phyloP scores from a whole-genome alignment of 2,888 invertebrate species.

The Microplitis manilae region DNA sequence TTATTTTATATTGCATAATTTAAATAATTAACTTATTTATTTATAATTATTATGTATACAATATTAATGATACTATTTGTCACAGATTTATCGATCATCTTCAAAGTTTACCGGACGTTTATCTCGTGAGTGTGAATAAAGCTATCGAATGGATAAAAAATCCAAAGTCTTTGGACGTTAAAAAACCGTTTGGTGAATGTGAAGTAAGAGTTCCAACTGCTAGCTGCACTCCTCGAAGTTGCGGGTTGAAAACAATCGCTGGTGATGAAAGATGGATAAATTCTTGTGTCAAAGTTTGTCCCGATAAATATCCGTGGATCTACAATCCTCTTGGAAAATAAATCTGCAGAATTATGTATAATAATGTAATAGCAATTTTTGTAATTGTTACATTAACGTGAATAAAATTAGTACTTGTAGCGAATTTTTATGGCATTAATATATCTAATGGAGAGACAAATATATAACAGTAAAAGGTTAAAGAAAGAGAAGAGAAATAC shows the following conservation, averaged over 20 bases:
- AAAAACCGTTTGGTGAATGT: constrained; percentile 60
- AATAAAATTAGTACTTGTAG: not conserved
- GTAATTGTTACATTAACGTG: too few relatives aligned
- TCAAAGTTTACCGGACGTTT: constrained; percentile 74
- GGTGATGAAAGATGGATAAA: constrained; percentile 72
- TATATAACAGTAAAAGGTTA: not conserved
- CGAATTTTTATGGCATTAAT: not conserved
- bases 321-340: constrained; percentile 73
- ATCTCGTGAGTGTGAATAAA: constrained; percentile 74
- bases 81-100: constrained; percentile 75
- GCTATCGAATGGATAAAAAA: constrained; percentile 76
- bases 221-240: constrained; percentile 55
- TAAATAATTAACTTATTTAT: too few relatives aligned
- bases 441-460: constrained; percentile 2
- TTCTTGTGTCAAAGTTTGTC: constrained; percentile 73
- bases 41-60: not conserved
- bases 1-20: not conserved
- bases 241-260: constrained; percentile 54
- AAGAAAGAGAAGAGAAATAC: not conserved
- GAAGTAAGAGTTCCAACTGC: constrained; percentile 59
- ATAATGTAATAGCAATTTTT: too few relatives aligned
- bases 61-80: constrained; percentile 13
- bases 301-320: constrained; percentile 75
- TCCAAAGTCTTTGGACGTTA: constrained; percentile 71
- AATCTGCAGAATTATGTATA: not conserved